These are phyloP conservation scores for Chrysolina oricalcia DNA, from an alignment of 2,888 invertebrate species.

Conservation along the genomic window DNA sequence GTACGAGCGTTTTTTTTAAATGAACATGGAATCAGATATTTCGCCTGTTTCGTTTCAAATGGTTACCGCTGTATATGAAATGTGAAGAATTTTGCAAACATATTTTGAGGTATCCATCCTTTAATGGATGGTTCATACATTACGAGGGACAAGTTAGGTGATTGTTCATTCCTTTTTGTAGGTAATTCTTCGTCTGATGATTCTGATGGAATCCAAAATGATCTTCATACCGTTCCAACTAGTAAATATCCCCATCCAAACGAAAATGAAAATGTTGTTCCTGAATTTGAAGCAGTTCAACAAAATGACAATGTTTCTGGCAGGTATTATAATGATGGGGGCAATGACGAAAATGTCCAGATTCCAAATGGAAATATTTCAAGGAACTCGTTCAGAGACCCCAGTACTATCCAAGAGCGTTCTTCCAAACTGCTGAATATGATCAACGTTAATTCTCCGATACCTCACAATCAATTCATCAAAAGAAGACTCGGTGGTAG, in stretches of 20 bases:
- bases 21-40: no score
- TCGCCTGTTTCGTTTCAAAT: no score
- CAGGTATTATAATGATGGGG: neutral
- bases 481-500: conserved; percentile 40
- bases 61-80: no score
- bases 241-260: neutral
- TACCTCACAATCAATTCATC: conserved; percentile 38
- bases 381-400: conserved; percentile 32
- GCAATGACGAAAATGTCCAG: neutral
- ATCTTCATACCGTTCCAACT: conserved; percentile 2
- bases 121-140: neutral
- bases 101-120: neutral
- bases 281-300: conserved; percentile 33
- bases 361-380: neutral
- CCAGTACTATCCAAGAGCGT: conserved; percentile 44
- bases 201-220: conserved; percentile 25
- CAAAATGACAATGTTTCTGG: conserved; percentile 5
- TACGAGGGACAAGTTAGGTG: neutral
- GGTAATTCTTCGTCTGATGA: conserved; percentile 20
- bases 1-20: no score
- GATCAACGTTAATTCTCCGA: conserved; percentile 51
- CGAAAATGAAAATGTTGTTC: conserved; percentile 15
- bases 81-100: no score
- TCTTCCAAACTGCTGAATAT: conserved; percentile 51
- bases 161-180: neutral